Percentiles rank a stretch among this genome's conserved stretches.
Evolutionary conservation across 37 sponge, comb jelly and placozoan species (phyloP).

Genomic region (Cliona cf. orientalis): DNA sequence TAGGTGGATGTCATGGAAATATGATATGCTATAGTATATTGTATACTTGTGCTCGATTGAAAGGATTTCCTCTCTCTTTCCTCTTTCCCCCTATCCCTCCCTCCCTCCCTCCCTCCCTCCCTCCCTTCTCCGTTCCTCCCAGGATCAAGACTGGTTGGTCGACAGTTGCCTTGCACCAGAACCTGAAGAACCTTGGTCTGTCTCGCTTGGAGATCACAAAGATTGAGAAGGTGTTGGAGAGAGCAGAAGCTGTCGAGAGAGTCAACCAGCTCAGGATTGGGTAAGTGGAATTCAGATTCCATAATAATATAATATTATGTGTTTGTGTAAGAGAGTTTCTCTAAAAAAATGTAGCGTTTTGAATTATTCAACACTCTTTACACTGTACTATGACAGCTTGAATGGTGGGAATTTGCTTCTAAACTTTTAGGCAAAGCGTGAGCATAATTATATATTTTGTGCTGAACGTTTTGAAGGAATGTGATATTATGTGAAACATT

Average conservation of each 20-base stretch:
- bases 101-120: not conserved
- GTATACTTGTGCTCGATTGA: too few species aligned
- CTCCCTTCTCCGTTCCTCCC: not conserved
- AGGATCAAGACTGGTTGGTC: constrained; percentile 69
- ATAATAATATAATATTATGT: not conserved
- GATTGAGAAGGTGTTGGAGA: constrained; percentile 44
- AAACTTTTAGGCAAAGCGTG: too few species aligned
- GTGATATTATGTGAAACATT: too few species aligned
- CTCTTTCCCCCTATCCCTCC: not conserved
- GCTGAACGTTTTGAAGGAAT: too few species aligned
- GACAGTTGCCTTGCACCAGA: constrained; percentile 39
- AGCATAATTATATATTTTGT: too few species aligned
- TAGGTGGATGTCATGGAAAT: too few species aligned
- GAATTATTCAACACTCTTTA: not conserved
- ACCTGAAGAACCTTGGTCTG: not conserved
- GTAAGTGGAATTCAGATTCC: constrained; percentile 35
- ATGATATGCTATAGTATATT: too few species aligned
- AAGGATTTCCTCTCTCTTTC: too few species aligned
- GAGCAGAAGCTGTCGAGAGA: constrained; percentile 37
- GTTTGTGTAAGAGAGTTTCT: constrained; percentile 4
- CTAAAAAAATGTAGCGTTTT: not conserved
- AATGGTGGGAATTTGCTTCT: not conserved
- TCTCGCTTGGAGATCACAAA: constrained; percentile 29
- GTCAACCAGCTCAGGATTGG: constrained; percentile 55
- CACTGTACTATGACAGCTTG: not conserved